Evolutionary conservation across 1,140 invertebrate genomes (phyloP).

Genomic region (Drosophila melanica): DNA sequence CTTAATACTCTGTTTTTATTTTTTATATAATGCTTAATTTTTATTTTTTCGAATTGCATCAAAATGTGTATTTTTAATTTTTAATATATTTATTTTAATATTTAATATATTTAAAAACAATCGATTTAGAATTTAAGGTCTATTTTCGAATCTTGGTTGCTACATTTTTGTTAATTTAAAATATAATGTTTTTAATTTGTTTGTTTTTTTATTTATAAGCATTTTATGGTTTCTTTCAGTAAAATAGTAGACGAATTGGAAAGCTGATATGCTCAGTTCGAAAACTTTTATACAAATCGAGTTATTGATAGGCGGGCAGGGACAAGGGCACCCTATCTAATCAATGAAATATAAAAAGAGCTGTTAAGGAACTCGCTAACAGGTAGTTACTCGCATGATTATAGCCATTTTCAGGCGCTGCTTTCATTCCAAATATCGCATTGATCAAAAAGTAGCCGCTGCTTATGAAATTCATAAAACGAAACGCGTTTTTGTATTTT

Average conservation of each 20-base stretch:
- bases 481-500: slow-evolving; percentile 28
- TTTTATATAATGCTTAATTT: too few species aligned
- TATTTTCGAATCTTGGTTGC: too few species aligned
- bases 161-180: too few species aligned
- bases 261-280: slow-evolving; percentile 11
- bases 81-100: too few species aligned
- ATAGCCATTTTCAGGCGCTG: slow-evolving; percentile 22
- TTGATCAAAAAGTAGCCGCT: slow-evolving; percentile 55
- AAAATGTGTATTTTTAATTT: too few species aligned
- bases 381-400: slow-evolving; percentile 49
- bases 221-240: too few species aligned
- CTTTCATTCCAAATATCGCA: neutral
- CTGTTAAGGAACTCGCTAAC: slow-evolving; percentile 50
- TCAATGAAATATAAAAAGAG: slow-evolving; percentile 45
- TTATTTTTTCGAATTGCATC: too few species aligned
- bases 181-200: too few species aligned
- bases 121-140: too few species aligned
- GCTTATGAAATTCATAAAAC: slow-evolving; percentile 47
- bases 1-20: slow-evolving; percentile 21
- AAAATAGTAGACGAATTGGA: too few species aligned
- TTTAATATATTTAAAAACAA: too few species aligned
- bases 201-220: too few species aligned
- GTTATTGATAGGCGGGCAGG: slow-evolving; percentile 41
- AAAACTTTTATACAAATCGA: slow-evolving; percentile 44
- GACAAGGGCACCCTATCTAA: slow-evolving; percentile 59